These are phyloP conservation scores for Sarotherodon lohbergeri DNA, from an alignment of 2,113 vertebrate genomes.

Conservation along the genomic window DNA sequence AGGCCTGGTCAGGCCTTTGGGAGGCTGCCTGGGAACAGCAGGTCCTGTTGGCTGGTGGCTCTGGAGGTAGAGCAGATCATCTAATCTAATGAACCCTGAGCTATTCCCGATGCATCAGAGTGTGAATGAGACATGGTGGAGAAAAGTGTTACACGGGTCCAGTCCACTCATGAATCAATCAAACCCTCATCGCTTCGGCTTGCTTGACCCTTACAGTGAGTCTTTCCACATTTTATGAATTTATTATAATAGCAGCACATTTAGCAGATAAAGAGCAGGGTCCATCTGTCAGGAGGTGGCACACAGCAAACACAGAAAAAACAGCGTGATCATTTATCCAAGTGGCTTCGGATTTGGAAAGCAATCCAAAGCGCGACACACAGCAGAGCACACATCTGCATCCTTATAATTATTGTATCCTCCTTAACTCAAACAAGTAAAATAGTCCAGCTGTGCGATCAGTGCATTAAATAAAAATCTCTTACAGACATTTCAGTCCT, in stretches of 20 bases:
- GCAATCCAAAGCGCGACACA: accelerated
- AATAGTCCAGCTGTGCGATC: not conserved
- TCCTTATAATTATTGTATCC: not conserved
- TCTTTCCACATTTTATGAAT: not conserved
- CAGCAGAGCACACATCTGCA: not conserved
- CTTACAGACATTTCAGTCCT: not conserved
- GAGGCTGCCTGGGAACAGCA: accelerated
- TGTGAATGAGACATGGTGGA: accelerated
- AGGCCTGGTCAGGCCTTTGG: accelerated
- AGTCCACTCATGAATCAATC: not conserved
- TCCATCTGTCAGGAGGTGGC: not conserved
- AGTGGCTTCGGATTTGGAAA: not conserved
- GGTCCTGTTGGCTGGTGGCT: not conserved
- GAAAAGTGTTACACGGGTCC: not conserved
- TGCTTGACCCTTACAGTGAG: not conserved
- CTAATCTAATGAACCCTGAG: not conserved
- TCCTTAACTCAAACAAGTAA: not conserved
- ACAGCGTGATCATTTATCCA: not conserved
- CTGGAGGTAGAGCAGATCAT: not conserved
- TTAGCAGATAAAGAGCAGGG: not conserved
- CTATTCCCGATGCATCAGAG: not conserved
- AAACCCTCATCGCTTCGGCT: not conserved
- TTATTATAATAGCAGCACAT: accelerated
- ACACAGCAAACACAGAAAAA: not conserved
- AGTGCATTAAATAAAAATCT: not conserved